Percentiles rank a stretch among this genome's conserved stretches.
These are phyloP conservation scores for Mirza zaza DNA, from an alignment of 2,113 vertebrate species.

Conservation along the genomic window DNA sequence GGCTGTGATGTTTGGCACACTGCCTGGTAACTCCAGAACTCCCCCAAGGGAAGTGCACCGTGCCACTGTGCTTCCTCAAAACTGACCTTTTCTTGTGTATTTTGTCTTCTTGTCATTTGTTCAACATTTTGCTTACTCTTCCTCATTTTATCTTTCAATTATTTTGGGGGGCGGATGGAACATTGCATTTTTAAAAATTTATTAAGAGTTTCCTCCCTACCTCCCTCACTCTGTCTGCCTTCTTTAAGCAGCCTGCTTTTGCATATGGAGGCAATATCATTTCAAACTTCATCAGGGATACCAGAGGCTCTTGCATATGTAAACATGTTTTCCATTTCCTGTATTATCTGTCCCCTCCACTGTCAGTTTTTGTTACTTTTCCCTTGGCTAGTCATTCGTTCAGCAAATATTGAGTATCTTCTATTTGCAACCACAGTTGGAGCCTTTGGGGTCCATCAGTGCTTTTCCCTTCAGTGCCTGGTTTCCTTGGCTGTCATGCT, in stretches of 20 bases:
- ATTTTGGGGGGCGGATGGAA: accelerated
- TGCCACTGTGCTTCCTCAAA: not conserved
- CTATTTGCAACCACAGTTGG: not conserved
- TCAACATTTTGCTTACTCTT: not conserved
- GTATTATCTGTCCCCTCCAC: not conserved
- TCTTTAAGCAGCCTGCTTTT: not conserved
- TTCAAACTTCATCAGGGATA: not conserved
- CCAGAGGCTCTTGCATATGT: no score
- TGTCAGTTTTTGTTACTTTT: not conserved
- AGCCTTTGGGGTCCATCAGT: not conserved
- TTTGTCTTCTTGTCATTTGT: not conserved
- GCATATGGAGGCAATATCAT: not conserved
- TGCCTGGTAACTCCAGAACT: not conserved
- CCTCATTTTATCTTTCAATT: not conserved
- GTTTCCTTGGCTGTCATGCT: not conserved
- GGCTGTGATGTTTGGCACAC: accelerated
- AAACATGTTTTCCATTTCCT: not conserved
- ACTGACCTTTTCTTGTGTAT: not conserved
- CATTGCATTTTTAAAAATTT: not conserved
- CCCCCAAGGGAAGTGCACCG: not conserved
- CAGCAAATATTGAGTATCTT: not conserved
- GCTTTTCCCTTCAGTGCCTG: not conserved
- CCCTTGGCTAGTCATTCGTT: not conserved
- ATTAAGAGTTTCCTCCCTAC: not conserved
- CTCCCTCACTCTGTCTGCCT: not conserved